phyloP scores from a whole-genome alignment of 2,888 invertebrate species.

The Erebia aethiops region DNA sequence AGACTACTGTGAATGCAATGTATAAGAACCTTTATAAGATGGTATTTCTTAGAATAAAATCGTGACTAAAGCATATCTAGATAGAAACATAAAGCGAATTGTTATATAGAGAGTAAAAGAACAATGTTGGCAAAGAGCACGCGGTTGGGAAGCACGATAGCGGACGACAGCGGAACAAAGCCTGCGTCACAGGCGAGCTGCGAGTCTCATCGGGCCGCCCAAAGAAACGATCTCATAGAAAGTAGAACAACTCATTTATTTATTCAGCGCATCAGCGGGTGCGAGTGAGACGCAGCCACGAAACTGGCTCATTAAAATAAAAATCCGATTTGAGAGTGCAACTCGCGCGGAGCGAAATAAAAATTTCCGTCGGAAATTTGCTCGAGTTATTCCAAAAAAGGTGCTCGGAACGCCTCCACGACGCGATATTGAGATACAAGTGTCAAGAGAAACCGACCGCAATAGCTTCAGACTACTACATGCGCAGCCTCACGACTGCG shows the following conservation, averaged over 20 bases:
- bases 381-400: constrained; percentile 82
- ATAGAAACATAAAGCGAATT: constrained; percentile 51
- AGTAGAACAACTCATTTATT: constrained; percentile 82
- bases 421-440: constrained; percentile 72
- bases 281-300: constrained; percentile 70
- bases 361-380: constrained; percentile 79
- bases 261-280: constrained; percentile 77
- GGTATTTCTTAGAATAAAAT: constrained; percentile 47
- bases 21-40: constrained; percentile 54
- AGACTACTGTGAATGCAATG: constrained; percentile 22
- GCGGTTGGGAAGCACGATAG: constrained; percentile 41
- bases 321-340: constrained; percentile 79
- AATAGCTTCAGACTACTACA: constrained; percentile 57
- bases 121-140: constrained; percentile 52
- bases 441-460: constrained; percentile 78
- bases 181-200: constrained; percentile 48
- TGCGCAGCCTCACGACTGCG: constrained; percentile 48
- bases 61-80: constrained; percentile 61
- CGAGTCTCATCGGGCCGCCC: constrained; percentile 66
- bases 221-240: constrained; percentile 82
- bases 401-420: constrained; percentile 72
- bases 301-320: constrained; percentile 82
- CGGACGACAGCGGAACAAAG: constrained; percentile 39
- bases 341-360: constrained; percentile 74
- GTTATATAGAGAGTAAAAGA: constrained; percentile 57